phyloP scores from a whole-genome alignment of 2,888 invertebrate genomes.

The Proisotoma minuta region DNA sequence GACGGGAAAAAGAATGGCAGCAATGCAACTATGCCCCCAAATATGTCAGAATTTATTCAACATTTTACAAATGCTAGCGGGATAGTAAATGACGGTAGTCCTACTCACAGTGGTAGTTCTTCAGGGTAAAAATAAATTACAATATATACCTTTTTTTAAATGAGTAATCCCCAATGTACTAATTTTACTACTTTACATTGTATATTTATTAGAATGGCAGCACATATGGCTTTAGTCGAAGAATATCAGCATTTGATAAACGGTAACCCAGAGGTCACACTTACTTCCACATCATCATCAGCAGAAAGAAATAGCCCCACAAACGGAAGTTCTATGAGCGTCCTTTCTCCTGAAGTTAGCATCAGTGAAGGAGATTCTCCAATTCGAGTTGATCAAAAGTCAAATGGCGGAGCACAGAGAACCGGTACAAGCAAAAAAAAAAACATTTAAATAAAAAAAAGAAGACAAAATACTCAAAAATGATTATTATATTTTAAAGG shows the following conservation, averaged over 20 bases:
- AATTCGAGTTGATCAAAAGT: conserved; percentile 45
- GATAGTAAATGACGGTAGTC: conserved; percentile 35
- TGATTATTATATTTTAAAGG: too few relatives aligned
- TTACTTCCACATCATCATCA: conserved; percentile 38
- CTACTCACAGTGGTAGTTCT: conserved; percentile 32
- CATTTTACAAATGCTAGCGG: conserved; percentile 31
- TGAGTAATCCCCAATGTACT: background rate
- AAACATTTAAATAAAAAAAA: too few relatives aligned
- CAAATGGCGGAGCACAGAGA: too few relatives aligned
- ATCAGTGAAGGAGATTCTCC: conserved; percentile 47
- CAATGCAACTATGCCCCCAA: conserved; percentile 33
- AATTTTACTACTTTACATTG: background rate
- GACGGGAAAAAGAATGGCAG: conserved; percentile 47
- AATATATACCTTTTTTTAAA: background rate
- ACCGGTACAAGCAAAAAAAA: too few relatives aligned
- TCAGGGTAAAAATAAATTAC: conserved; percentile 31
- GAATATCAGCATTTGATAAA: conserved; percentile 47
- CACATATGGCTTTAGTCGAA: conserved; percentile 46
- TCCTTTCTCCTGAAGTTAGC: conserved; percentile 47
- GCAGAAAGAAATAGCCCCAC: conserved; percentile 42
- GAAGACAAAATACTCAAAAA: too few relatives aligned
- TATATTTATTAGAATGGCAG: conserved; percentile 37
- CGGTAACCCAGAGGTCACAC: conserved; percentile 45
- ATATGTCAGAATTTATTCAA: conserved; percentile 32
- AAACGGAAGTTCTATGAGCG: conserved; percentile 44